Percentiles rank a stretch among this genome's conserved stretches.
Evolutionary conservation across 2,113 vertebrate species (phyloP).

Genomic region (Anguilla rostrata): DNA sequence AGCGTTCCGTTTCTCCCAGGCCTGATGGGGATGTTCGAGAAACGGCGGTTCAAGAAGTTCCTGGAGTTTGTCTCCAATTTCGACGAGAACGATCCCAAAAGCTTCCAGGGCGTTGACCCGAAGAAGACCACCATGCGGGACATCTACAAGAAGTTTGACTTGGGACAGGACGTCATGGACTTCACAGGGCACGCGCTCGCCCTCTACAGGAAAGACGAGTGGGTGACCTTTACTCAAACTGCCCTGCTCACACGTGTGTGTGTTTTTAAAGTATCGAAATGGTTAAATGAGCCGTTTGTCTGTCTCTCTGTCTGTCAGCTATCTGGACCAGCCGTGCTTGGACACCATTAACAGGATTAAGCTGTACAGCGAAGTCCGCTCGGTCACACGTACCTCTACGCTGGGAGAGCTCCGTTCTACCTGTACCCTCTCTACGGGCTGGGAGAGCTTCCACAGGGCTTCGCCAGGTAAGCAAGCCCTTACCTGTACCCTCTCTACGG

Average conservation of each 20-base stretch:
- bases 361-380: slow-evolving; percentile 95
- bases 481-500: no score
- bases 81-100: slow-evolving; percentile 83
- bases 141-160: slow-evolving; percentile 85
- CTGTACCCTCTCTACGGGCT: no score
- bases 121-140: slow-evolving; percentile 83
- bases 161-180: slow-evolving; percentile 87
- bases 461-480: no score
- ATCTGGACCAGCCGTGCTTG: slow-evolving; percentile 87
- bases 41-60: slow-evolving; percentile 89
- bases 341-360: slow-evolving; percentile 94
- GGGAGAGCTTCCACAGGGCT: no score
- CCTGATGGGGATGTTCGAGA: slow-evolving; percentile 93
- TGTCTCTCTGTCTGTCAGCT: slow-evolving; percentile 66
- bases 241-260: slow-evolving; percentile 76
- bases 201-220: slow-evolving; percentile 97
- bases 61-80: slow-evolving; percentile 81
- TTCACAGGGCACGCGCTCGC: slow-evolving; percentile 96
- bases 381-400: no score
- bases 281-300: no score
- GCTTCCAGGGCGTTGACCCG: slow-evolving; percentile 81
- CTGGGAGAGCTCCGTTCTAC: no score
- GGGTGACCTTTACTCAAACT: slow-evolving; percentile 83
- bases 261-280: no score
- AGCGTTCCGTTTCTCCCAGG: slow-evolving; percentile 59